A percentile compares a stretch with the other conserved stretches of the same genome.
Evolutionary conservation across 2,888 invertebrate species (phyloP).

Genomic region (Harpalus rubripes): DNA sequence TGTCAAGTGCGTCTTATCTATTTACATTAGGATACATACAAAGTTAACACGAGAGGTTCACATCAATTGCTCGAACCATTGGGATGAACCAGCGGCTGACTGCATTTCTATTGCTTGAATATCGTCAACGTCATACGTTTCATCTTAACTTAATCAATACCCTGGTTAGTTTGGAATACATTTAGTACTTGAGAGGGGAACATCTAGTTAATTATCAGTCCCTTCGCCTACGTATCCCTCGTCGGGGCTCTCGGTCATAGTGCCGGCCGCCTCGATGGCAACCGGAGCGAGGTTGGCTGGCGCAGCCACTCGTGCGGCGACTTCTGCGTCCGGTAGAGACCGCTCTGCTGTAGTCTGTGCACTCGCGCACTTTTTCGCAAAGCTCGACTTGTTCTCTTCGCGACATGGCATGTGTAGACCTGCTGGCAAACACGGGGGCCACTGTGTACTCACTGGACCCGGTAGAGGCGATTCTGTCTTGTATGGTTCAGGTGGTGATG

Average conservation of each 20-base stretch:
- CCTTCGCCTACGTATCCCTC: conserved; percentile 91
- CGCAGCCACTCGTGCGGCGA: conserved; percentile 69
- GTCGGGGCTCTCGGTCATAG: conserved; percentile 88
- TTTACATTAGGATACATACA: conserved; percentile 61
- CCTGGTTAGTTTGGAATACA: conserved; percentile 64
- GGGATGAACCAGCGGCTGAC: conserved; percentile 22
- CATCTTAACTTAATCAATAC: conserved; percentile 65
- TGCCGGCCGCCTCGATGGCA: conserved; percentile 62
- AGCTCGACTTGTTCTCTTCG: conserved; percentile 62
- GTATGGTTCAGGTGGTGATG: conserved; percentile 86
- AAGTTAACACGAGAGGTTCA: conserved; percentile 55
- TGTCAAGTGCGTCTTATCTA: conserved; percentile 54
- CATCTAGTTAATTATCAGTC: conserved; percentile 47
- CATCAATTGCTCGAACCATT: conserved; percentile 31
- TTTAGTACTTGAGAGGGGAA: conserved; percentile 57
- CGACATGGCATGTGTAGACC: conserved; percentile 73
- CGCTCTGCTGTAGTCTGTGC: conserved; percentile 52
- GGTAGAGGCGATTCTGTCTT: conserved; percentile 80
- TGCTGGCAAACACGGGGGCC: conserved; percentile 79
- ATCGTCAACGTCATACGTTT: conserved; percentile 24
- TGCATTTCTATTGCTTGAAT: conserved; percentile 59
- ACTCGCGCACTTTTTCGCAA: conserved; percentile 49
- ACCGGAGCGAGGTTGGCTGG: not conserved
- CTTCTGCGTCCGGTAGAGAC: conserved; percentile 72
- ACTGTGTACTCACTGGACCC: conserved; percentile 74